Percentiles rank a stretch among this genome's conserved stretches.
Evolutionary conservation across 2,797 vertebrate genomes (phyloP).

Genomic region (Saxicola maurus): DNA sequence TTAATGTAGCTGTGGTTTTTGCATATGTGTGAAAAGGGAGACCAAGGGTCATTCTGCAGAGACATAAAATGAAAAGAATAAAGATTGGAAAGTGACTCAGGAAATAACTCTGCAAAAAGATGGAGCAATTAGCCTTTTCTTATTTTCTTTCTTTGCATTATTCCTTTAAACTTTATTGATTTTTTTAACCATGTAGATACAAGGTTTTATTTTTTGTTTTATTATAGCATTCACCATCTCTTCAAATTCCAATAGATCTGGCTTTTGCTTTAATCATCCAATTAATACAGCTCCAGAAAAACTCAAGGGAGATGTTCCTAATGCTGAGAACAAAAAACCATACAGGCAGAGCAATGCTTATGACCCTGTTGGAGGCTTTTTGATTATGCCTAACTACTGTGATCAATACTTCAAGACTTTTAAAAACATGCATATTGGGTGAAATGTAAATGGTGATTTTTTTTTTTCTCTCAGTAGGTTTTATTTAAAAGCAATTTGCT

Average conservation of each 20-base stretch:
- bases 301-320: constrained; percentile 51
- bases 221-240: constrained; percentile 16
- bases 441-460: constrained; percentile 13
- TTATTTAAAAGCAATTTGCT: constrained; percentile 38
- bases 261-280: constrained; percentile 58
- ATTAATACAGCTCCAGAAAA: constrained; percentile 50
- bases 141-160: constrained; percentile 43
- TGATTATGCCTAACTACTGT: constrained; percentile 41
- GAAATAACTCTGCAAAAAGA: constrained; percentile 49
- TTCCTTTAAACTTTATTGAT: constrained; percentile 43
- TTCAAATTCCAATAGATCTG: constrained; percentile 43
- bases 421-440: constrained; percentile 15
- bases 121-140: constrained; percentile 46
- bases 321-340: constrained; percentile 16
- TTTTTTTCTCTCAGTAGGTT: not conserved
- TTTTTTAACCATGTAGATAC: constrained; percentile 27
- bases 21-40: constrained; percentile 45
- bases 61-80: constrained; percentile 36
- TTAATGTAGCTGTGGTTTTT: constrained; percentile 39
- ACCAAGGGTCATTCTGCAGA: constrained; percentile 37
- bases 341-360: constrained; percentile 10
- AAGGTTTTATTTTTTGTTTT: constrained; percentile 19
- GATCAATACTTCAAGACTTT: constrained; percentile 46
- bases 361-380: constrained; percentile 44
- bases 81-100: constrained; percentile 45